Base-by-base conservation (phyloP, 2,888 invertebrate species). In the Neria commutata region DNA sequence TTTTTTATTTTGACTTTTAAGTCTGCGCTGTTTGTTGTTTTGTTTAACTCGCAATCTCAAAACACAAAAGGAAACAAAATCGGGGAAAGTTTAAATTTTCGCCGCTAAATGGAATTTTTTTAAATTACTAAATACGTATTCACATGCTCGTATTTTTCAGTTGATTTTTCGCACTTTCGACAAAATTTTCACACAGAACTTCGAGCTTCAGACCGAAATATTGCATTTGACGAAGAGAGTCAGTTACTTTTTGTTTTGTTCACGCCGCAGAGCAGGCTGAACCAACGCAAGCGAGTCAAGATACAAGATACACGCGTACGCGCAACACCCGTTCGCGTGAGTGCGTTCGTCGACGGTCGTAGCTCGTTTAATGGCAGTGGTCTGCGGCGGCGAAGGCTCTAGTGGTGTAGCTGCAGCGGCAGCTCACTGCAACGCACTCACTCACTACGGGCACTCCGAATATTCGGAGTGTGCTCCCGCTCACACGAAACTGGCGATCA, bases 321-420 rank as follows among this genome's bases (percentile, higher is more conserved):
- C 58, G 52, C 51, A 40, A 34, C 33, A 17, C 53, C 45, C 51
- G 16, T 16, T 54, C 54, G 63, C 69, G 68, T 62, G 65, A 62
- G 64, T 67, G 66, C 68, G n/a, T n/a, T n/a, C n/a, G 64, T 66
- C 64, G 63, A 68, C 68, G 68, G 69, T 67, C 60, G 66, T 63
- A 64, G 61, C 67, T 67, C 69, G 63, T 69, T 69, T 71, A 66
- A 67, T 58, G 42, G 49, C 34, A 29, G 33, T 54, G 29, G 23
- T n/a, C 42, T 23, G 29, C 11, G n/a, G n/a, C n/a, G n/a, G n/a
- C n/a, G n/a, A n/a, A n/a, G n/a, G n/a, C n/a, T n/a, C n/a, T n/a
- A n/a, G n/a, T n/a, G n/a, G n/a, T 5, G 19, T 19, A 40, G 40
- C 19, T 40, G 40, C 48, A 25, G 26, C 16, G 48, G 37, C 37